Evolutionary conservation across 2,797 vertebrate species (phyloP).

Genomic region (Pangasius larnaudii): DNA sequence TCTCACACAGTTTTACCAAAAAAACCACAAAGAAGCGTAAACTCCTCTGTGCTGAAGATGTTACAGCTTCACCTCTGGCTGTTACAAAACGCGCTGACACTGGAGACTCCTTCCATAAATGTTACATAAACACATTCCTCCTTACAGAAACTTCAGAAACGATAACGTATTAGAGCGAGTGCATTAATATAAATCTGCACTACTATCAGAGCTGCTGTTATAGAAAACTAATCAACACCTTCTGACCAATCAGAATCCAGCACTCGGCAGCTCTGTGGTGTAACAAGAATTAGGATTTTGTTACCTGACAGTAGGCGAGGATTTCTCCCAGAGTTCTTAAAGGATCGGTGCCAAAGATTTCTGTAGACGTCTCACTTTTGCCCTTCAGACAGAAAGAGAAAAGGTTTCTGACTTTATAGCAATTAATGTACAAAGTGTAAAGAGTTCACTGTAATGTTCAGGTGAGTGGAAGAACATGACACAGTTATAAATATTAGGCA

Average conservation of each 20-base stretch:
- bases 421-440: not conserved
- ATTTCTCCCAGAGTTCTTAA: constrained; percentile 63
- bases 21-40: not conserved
- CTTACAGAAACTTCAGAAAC: not conserved
- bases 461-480: not conserved
- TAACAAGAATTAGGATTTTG: not conserved
- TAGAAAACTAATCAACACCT: not conserved
- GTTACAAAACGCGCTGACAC: not conserved
- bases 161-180: not conserved
- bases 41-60: not conserved
- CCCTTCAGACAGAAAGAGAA: constrained; percentile 28
- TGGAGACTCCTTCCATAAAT: not conserved
- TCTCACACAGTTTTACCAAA: not conserved
- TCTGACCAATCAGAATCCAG: not conserved
- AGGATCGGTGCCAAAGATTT: constrained; percentile 53
- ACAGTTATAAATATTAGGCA: not conserved
- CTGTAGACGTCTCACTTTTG: constrained; percentile 39
- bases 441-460: not conserved
- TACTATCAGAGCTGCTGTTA: not conserved
- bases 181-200: not conserved
- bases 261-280: not conserved
- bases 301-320: constrained; percentile 64
- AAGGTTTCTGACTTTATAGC: not conserved
- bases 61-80: not conserved
- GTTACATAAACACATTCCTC: not conserved